phyloP scores from a whole-genome alignment of 2,888 invertebrate species.

The Tiliacea aurago region DNA sequence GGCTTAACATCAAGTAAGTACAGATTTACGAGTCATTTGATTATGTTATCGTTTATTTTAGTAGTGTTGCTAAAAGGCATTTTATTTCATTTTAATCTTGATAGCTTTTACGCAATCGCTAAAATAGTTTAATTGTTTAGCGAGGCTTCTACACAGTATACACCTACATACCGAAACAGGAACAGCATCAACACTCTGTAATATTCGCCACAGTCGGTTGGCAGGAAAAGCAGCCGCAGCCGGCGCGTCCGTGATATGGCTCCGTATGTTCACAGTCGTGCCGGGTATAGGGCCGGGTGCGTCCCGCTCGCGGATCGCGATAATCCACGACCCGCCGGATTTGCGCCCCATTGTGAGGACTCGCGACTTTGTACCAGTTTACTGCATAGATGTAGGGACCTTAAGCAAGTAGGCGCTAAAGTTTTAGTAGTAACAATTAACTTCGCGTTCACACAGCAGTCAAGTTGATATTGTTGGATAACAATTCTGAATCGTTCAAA shows the following conservation, averaged over 20 bases:
- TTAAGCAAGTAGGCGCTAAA: not conserved
- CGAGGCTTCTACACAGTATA: not conserved
- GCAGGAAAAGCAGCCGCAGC: not conserved
- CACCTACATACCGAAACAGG: not conserved
- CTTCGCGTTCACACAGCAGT: not conserved
- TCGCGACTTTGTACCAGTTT: slow-evolving; percentile 36
- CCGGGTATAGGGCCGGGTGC: slow-evolving; percentile 14
- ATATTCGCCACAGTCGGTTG: not conserved
- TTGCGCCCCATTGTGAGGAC: slow-evolving; percentile 42
- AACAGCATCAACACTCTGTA: not conserved
- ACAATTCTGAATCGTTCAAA: not conserved
- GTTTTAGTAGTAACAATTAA: not conserved
- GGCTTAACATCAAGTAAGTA: not conserved
- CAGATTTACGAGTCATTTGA: not conserved
- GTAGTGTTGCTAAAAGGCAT: not conserved
- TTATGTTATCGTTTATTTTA: not conserved
- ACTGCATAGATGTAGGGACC: not conserved
- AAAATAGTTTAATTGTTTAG: not conserved
- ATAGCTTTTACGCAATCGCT: not conserved
- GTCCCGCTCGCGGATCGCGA: slow-evolving; percentile 29
- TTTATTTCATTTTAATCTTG: not conserved
- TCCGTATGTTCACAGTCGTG: slow-evolving; percentile 37
- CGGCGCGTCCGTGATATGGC: no score
- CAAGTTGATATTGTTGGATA: not conserved
- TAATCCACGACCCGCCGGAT: slow-evolving; percentile 24